phyloP scores from a whole-genome alignment of 2,888 invertebrate genomes.

The Drosophila incognita region DNA sequence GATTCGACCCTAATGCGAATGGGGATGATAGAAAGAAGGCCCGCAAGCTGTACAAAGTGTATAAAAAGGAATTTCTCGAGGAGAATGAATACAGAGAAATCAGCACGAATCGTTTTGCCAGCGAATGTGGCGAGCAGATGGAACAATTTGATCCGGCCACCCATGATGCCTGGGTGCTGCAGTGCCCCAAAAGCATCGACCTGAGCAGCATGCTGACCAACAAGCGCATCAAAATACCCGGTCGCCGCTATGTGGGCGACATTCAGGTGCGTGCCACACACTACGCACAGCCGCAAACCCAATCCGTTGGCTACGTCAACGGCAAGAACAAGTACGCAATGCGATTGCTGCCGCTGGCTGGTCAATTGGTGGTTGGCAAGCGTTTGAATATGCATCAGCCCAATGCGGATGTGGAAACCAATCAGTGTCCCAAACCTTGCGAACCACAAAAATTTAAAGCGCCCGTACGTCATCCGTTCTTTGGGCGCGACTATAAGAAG shows the following conservation, averaged over 20 bases:
- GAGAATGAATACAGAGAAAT: slow-evolving; percentile 27
- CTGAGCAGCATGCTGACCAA: slow-evolving; percentile 3
- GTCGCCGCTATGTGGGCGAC: slow-evolving; percentile 51
- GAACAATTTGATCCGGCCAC: slow-evolving; percentile 38
- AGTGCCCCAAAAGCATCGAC: slow-evolving; percentile 57
- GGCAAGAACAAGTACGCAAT: slow-evolving; percentile 47
- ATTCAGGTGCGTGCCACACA: slow-evolving; percentile 47
- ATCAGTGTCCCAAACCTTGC: slow-evolving; percentile 11
- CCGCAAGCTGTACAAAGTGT: slow-evolving; percentile 8
- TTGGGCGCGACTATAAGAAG: slow-evolving; percentile 34
- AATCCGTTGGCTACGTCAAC: slow-evolving; percentile 55
- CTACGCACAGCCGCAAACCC: slow-evolving; percentile 12
- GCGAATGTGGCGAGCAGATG: slow-evolving; percentile 28
- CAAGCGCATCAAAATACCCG: slow-evolving; percentile 62
- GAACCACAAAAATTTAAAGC: slow-evolving; percentile 31
- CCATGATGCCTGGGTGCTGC: slow-evolving; percentile 64
- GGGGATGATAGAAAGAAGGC: neutral
- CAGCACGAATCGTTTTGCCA: neutral
- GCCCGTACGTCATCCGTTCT: slow-evolving; percentile 48
- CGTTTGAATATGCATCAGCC: slow-evolving; percentile 39
- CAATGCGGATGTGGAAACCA: neutral
- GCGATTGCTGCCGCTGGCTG: slow-evolving; percentile 33
- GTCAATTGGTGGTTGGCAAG: slow-evolving; percentile 48
- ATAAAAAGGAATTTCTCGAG: slow-evolving; percentile 47
- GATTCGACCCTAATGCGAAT: neutral